Conservation (phyloP, 2,113 vertebrate genomes). For the Brienomyrus longianalis region DNA sequence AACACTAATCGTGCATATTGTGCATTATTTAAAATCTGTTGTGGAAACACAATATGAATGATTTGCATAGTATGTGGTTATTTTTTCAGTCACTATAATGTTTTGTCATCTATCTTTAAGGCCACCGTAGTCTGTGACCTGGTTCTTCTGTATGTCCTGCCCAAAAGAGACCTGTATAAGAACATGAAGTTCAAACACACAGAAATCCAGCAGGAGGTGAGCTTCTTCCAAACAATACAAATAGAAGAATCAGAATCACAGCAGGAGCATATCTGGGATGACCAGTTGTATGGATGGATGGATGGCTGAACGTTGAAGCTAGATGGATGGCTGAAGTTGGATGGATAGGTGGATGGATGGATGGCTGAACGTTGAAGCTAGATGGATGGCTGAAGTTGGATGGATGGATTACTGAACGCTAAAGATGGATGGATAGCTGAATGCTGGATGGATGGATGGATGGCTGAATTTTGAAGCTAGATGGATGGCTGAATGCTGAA, state of each 20-base stretch:
- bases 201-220: conserved; percentile 48
- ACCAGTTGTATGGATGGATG: no score
- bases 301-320: no score
- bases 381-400: no score
- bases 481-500: no score
- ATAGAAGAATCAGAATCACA: background rate
- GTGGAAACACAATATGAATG: background rate
- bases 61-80: background rate
- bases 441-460: background rate
- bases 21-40: background rate
- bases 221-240: background rate
- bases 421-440: no score
- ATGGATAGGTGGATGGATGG: no score
- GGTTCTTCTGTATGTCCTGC: conserved; percentile 79
- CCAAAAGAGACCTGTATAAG: conserved; percentile 85
- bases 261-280: background rate
- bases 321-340: no score
- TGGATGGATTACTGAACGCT: no score
- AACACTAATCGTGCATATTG: background rate
- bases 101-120: conserved; percentile 48
- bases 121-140: conserved; percentile 93
- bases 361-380: no score
- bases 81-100: background rate
- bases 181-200: conserved; percentile 92
- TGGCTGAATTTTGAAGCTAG: background rate